These are phyloP conservation scores for Dyspetes luteomarginatus DNA, from an alignment of 2,888 invertebrate genomes.

Conservation along the genomic window DNA sequence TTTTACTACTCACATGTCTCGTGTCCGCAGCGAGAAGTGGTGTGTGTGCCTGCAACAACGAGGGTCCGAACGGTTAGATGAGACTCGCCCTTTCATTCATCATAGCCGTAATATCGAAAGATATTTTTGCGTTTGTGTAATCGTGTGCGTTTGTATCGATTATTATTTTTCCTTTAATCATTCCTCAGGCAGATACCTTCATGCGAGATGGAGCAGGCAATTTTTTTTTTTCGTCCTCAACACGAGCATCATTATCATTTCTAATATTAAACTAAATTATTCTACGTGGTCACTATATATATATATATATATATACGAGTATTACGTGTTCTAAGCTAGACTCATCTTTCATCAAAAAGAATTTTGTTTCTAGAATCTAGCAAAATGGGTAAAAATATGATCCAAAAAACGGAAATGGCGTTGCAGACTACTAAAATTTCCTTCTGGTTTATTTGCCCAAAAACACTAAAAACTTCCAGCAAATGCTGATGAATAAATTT, in stretches of 20 bases:
- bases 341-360: neutral
- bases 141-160: neutral
- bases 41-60: slow-evolving; percentile 88
- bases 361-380: neutral
- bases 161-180: slow-evolving; percentile 39
- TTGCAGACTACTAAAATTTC: no score
- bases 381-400: no score
- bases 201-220: slow-evolving; percentile 62
- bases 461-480: no score
- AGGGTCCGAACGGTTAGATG: slow-evolving; percentile 78
- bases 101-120: slow-evolving; percentile 47
- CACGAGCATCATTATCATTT: slow-evolving; percentile 5
- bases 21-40: slow-evolving; percentile 87
- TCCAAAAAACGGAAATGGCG: no score
- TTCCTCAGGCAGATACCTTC: slow-evolving; percentile 63
- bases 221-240: slow-evolving; percentile 1
- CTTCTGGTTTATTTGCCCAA: no score
- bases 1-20: slow-evolving; percentile 85
- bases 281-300: slow-evolving; percentile 10
- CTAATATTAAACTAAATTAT: slow-evolving; percentile 30
- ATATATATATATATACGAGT: neutral
- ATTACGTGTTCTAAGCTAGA: neutral
- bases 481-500: no score
- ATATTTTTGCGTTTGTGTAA: slow-evolving; percentile 5
- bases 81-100: slow-evolving; percentile 44